Conservation (phyloP, 92 coral and sea anemone species). For the Phenganax stokvisi region DNA sequence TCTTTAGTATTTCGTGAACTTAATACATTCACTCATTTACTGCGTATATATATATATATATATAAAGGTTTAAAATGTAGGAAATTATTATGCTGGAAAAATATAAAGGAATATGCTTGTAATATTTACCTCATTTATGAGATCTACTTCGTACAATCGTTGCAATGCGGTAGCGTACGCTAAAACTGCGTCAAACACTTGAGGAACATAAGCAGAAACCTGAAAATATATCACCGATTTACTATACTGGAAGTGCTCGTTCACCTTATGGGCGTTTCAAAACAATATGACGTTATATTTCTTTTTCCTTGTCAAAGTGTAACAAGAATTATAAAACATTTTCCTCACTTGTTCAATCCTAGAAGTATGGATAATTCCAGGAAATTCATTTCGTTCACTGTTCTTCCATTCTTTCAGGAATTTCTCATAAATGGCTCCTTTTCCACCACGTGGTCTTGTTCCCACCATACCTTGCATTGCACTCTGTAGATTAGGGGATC, state of each 20-base stretch:
- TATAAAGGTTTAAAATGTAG: too few species aligned
- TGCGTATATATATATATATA: too few species aligned
- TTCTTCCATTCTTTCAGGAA: conserved; percentile 78
- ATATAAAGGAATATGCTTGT: too few species aligned
- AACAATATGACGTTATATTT: too few species aligned
- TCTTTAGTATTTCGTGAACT: too few species aligned
- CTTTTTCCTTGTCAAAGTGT: too few species aligned
- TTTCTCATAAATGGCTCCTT: conserved; percentile 67
- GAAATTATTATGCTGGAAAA: too few species aligned
- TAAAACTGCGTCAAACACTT: conserved; percentile 87
- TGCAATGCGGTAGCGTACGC: conserved; percentile 92
- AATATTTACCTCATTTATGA: conserved; percentile 62
- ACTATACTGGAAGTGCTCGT: too few species aligned
- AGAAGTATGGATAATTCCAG: conserved; percentile 88
- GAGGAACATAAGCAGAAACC: conserved; percentile 91
- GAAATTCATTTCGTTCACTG: conserved; percentile 72
- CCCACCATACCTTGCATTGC: conserved; percentile 99
- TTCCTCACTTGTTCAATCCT: conserved; percentile 64
- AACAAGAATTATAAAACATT: background rate
- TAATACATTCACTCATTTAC: too few species aligned
- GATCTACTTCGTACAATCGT: conserved; percentile 74
- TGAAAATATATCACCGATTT: conserved; percentile 2
- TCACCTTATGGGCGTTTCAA: too few species aligned
- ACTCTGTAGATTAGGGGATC: conserved; percentile 81
- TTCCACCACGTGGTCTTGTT: conserved; percentile 86